Evolutionary conservation across 2,888 invertebrate species (phyloP).

Genomic region (Anaspis maculata): DNA sequence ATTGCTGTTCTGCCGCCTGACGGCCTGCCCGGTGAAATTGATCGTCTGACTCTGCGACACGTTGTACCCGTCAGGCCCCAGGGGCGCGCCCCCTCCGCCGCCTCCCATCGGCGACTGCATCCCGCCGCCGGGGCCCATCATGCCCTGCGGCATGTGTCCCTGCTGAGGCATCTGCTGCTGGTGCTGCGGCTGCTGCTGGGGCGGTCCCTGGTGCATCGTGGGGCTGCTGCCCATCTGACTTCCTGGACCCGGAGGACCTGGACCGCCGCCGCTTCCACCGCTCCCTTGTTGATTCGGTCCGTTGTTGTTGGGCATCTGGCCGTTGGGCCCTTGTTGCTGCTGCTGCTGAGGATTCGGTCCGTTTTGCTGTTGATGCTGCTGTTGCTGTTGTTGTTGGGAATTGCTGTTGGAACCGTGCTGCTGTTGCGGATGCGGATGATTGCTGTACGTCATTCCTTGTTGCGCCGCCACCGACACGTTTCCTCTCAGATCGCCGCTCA

Average conservation of each 20-base stretch:
- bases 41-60: conserved; percentile 80
- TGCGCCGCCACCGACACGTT: conserved; percentile 77
- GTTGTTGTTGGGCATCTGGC: too few relatives aligned
- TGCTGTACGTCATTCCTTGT: conserved; percentile 71
- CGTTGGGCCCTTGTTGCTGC: conserved; percentile 6
- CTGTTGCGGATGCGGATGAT: too few relatives aligned
- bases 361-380: conserved; percentile 12
- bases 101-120: conserved; percentile 17
- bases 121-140: conserved; percentile 18
- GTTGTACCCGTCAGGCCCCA: conserved; percentile 52
- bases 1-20: conserved; percentile 42
- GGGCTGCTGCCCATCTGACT: conserved; percentile 2
- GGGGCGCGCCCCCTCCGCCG: conserved; percentile 15
- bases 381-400: conserved; percentile 13
- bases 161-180: conserved; percentile 8
- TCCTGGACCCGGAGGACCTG: too few relatives aligned
- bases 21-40: conserved; percentile 69
- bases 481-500: conserved; percentile 62
- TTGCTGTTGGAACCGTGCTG: conserved; percentile 35
- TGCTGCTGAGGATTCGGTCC: conserved; percentile 11
- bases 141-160: conserved; percentile 10
- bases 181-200: conserved; percentile 9
- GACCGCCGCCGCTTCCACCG: too few relatives aligned
- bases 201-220: too few relatives aligned
- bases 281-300: too few relatives aligned